Percentiles rank a stretch among this genome's conserved stretches.
Conservation (phyloP, 2,888 invertebrate genomes). For the Itoplectis maculator region DNA sequence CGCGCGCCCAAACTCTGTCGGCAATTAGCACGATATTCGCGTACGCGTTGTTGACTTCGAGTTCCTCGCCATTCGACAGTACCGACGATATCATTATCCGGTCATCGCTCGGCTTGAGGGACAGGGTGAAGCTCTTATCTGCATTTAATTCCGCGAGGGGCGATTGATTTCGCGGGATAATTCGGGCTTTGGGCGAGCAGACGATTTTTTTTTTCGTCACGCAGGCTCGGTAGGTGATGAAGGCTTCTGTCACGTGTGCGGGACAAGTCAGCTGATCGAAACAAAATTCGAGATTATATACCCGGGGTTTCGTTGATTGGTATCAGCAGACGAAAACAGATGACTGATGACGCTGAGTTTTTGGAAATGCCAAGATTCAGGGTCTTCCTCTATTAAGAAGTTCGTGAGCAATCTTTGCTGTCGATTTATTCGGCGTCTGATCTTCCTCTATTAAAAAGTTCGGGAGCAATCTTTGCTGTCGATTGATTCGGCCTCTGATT, state of each 20-base stretch:
- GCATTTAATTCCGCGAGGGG: not conserved
- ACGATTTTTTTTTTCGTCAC: too few species aligned
- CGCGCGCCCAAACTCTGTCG: slow-evolving; percentile 79
- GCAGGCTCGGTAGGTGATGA: not conserved
- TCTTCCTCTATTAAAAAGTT: too few species aligned
- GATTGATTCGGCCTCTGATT: too few species aligned
- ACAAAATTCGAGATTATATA: slow-evolving; percentile 17
- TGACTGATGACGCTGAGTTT: not conserved
- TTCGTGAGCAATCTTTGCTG: too few species aligned
- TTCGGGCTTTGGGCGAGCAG: not conserved
- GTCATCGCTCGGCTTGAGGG: slow-evolving; percentile 71
- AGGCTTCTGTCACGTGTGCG: not conserved
- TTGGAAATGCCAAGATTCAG: too few species aligned
- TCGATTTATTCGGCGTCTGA: too few species aligned
- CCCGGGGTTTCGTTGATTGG: not conserved
- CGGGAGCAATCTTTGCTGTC: too few species aligned
- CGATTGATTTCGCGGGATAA: not conserved
- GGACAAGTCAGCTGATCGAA: slow-evolving; percentile 5
- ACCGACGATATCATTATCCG: slow-evolving; percentile 80
- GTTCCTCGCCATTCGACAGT: slow-evolving; percentile 79
- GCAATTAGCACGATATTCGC: slow-evolving; percentile 81
- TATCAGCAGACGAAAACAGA: not conserved
- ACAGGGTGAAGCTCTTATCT: not conserved
- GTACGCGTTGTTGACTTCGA: slow-evolving; percentile 78
- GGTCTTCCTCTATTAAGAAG: too few species aligned